Evolutionary conservation across 2,888 invertebrate genomes (phyloP).

Genomic region (Mechanitis messenoides): DNA sequence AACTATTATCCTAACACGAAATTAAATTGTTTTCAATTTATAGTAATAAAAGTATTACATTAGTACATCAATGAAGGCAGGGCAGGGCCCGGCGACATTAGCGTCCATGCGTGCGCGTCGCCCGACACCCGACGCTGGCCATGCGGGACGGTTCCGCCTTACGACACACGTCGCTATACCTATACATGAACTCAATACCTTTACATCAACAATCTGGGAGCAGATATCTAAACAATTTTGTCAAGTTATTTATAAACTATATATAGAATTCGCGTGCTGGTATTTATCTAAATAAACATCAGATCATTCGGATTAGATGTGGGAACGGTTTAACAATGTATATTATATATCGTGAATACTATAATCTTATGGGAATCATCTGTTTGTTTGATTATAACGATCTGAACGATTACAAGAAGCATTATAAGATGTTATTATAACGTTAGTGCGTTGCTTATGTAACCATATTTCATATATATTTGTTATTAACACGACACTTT

Average conservation of each 20-base stretch:
- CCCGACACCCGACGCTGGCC: constrained; percentile 32
- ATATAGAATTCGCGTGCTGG: no score
- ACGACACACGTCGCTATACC: constrained; percentile 27
- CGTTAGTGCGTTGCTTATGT: neutral
- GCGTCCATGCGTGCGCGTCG: constrained; percentile 31
- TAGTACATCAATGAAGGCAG: no score
- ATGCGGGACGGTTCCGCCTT: constrained; percentile 38
- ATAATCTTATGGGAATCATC: constrained; percentile 1
- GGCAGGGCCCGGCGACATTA: constrained; percentile 19
- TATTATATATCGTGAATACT: neutral
- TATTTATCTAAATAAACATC: neutral
- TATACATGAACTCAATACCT: no score
- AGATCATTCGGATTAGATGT: neutral
- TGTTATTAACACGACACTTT: constrained; percentile 44
- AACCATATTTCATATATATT: constrained; percentile 38
- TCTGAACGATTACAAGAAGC: neutral
- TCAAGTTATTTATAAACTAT: no score
- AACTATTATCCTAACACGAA: constrained; percentile 8
- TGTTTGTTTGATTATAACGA: neutral
- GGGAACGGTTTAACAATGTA: neutral
- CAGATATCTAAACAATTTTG: no score
- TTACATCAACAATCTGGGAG: no score
- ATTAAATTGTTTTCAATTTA: constrained; percentile 10
- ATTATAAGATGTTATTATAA: neutral
- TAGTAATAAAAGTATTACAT: neutral